Evolutionary conservation across 2,113 vertebrate genomes (phyloP), one percentile per base, ranked within the genome.

Genomic region (Callospermophilus lateralis): DNA sequence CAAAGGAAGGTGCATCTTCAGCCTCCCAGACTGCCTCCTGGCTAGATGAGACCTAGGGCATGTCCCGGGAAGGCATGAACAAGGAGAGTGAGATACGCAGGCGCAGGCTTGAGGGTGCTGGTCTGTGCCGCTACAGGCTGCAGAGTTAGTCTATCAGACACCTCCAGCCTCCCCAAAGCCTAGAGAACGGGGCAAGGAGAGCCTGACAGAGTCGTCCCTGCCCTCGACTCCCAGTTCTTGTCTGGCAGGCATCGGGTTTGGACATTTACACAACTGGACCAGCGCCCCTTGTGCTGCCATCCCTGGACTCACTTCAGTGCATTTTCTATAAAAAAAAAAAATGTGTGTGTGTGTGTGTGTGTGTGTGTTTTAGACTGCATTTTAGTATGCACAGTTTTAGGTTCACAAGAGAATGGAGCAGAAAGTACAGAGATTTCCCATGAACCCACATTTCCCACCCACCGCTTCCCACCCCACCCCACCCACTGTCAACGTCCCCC

Each of bases 91-190:
- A 32, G 39, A 28, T 32, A 10, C 4, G 8, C 20, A 53, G 73
- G 26, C 3, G 1, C 24, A 11, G 70, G 63, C 53, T 9, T 58
- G 11, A 5, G 1, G 13, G 13, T 11, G 8, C 48, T 17, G 19
- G 19, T 48, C 42, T 15, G 30, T 10, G 0, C 0, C 6, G 42
- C 1, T 4, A 4, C n/a, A 6, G 34, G 39, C 34, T 65, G 55
- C 42, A 12, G 20, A 51, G 3, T n/a, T 34, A 80, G 6, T 30
- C 26, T 22, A 24, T 80, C 76, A 10, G 72, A 83, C 32, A 37
- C 77, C 3, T 16, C 53, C 11, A 2, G 39, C 0, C 4, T 22
- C 39, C 51, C 22, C 19, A 0, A 11, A 9, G 55, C 53, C 88
- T 8, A 10, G 63, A 48, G 42, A 37, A 4, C 11, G 5, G 19